Conservation (phyloP, 2,113 vertebrate genomes). For the Tetrax tetrax region DNA sequence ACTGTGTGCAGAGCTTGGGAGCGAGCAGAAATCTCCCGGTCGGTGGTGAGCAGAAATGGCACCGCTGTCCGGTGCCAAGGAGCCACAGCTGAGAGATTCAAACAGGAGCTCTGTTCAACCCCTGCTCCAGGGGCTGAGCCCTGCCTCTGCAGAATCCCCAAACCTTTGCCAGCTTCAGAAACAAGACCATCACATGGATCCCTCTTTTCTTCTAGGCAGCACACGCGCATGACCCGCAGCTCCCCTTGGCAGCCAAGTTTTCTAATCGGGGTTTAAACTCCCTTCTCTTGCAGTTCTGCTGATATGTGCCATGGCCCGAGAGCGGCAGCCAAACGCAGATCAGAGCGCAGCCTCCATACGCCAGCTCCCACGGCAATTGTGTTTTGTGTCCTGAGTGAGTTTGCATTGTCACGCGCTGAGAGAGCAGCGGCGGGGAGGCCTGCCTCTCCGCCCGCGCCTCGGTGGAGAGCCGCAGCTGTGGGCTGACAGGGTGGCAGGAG, state of each 20-base stretch:
- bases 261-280: conserved; percentile 2
- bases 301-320: conserved; percentile 4
- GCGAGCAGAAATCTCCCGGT: background rate
- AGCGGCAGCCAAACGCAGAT: conserved; percentile 5
- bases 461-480: background rate
- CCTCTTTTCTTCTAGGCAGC: background rate
- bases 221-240: accelerated
- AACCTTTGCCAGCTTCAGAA: background rate
- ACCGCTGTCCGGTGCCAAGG: background rate
- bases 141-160: background rate
- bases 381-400: conserved; percentile 62
- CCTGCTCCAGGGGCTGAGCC: background rate
- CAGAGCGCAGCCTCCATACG: background rate
- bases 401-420: conserved; percentile 29
- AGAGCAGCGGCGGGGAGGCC: background rate
- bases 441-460: background rate
- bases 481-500: conserved; percentile 17
- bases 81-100: background rate
- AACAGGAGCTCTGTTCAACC: background rate
- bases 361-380: conserved; percentile 42
- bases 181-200: background rate
- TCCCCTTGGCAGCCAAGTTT: background rate
- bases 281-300: conserved; percentile 73
- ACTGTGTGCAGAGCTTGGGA: background rate
- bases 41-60: background rate